Conservation (phyloP, 2,797 vertebrate genomes). For the Lepilemur septentrionalis region DNA sequence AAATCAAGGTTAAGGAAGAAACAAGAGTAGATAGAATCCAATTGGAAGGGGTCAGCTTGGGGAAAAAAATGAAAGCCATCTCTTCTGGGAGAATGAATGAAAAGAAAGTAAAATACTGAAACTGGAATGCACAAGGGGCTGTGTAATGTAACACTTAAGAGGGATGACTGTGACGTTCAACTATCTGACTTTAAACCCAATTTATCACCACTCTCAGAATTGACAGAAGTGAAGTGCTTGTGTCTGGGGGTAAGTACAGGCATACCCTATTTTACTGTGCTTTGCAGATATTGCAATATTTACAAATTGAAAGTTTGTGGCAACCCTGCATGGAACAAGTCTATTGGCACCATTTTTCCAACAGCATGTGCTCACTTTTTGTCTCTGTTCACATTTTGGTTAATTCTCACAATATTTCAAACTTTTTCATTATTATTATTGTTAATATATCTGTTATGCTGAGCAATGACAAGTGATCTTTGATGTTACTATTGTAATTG, state of each 20-base stretch:
- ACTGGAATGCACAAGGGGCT: background rate
- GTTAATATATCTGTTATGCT: too few species aligned
- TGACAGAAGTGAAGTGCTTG: background rate
- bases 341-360: too few species aligned
- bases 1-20: background rate
- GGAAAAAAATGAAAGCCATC: background rate
- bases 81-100: background rate
- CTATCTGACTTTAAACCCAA: background rate
- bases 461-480: too few species aligned
- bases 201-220: background rate
- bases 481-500: too few species aligned
- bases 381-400: too few species aligned
- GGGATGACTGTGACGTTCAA: background rate
- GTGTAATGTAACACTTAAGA: background rate
- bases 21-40: background rate
- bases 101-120: background rate
- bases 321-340: too few species aligned
- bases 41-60: background rate
- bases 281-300: too few species aligned
- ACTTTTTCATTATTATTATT: too few species aligned
- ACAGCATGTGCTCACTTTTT: too few species aligned
- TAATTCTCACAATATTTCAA: too few species aligned
- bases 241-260: background rate
- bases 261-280: background rate
- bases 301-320: too few species aligned